A percentile compares a stretch with the other conserved stretches of the same genome.
Conservation (phyloP, 2,113 vertebrate genomes). For the Gallinago jamesoni region DNA sequence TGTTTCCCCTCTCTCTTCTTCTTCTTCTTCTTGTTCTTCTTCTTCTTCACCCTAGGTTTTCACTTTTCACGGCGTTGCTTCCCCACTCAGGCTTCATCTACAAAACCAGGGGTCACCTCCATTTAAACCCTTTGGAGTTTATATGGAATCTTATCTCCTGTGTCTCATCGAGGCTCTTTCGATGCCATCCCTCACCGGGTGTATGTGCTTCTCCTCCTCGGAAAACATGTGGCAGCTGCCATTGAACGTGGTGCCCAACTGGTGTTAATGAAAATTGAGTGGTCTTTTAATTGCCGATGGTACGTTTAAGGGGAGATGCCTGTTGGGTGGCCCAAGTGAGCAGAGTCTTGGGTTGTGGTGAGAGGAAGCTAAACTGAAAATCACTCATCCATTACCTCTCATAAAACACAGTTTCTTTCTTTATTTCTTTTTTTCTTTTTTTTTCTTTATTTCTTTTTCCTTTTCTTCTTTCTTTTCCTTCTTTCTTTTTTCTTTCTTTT, state of each 20-base stretch:
- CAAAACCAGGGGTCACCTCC: accelerated
- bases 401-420: accelerated
- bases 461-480: no score
- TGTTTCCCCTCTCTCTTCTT: neutral
- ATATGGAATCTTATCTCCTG: accelerated
- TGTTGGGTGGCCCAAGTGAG: accelerated
- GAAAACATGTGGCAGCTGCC: neutral
- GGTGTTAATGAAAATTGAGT: accelerated
- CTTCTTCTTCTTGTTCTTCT: neutral
- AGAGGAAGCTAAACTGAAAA: neutral
- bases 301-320: accelerated
- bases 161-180: accelerated
- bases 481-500: no score
- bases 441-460: no score
- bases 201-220: neutral
- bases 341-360: accelerated
- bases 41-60: accelerated
- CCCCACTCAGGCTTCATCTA: neutral
- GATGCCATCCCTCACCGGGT: accelerated
- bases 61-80: neutral
- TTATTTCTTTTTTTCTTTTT: accelerated
- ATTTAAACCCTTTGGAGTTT: accelerated
- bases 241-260: accelerated
- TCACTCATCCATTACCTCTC: accelerated
- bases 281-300: accelerated